Base-by-base conservation (phyloP, 2,113 vertebrate genomes). In the Eleginops maclovinus region DNA sequence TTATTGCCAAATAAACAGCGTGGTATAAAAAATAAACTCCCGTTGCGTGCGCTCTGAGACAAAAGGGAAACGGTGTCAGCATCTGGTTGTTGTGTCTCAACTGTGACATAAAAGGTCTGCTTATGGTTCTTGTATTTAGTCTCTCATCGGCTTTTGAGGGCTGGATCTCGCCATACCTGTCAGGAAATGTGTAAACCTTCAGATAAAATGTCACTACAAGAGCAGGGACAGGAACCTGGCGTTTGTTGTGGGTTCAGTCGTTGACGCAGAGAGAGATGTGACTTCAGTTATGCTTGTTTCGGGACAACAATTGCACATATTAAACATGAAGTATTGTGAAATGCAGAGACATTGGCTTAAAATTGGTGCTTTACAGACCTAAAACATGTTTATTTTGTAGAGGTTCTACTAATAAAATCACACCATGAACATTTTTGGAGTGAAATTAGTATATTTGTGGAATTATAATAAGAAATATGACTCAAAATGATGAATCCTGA, bases 1-100 rank as follows among this genome's bases (percentile, higher is more conserved):
- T 88, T 88, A 72, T 61, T 14, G 44, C 74, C 77, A 84, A 88
- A 88, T 90, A 92, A 92, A 91, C 89, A 91, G 24, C 10, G 49
- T 19, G 82, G 81, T 84, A 71, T 75, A 70, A 41, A 67, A 79
- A 77, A 81, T 77, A 91, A 86, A 88, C 83, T 17, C 17, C 60
- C 4, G 82, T 65, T 59, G 21, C 3, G 14, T 58, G 43, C 13
- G 58, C 49, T 78, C 6, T 15, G 65, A 77, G 51, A 85, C 75
- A 44, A 76, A 82, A 64, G 76, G 56, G 67, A 67, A 75, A 63
- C 55, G 2, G 55, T 67, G 55, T 72, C 17, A 5, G 69, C 74
- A 72, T 85, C 65, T 67, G 63, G 68, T 74, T 87, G 84, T 88
- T 90, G 79, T 74, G 87, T 85, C 86, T 90, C 50, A 28, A 22